A percentile compares a stretch with the other conserved stretches of the same genome.
These are phyloP conservation scores for Cotesia typhae DNA, from an alignment of 1,140 invertebrate genomes.

Conservation along the genomic window DNA sequence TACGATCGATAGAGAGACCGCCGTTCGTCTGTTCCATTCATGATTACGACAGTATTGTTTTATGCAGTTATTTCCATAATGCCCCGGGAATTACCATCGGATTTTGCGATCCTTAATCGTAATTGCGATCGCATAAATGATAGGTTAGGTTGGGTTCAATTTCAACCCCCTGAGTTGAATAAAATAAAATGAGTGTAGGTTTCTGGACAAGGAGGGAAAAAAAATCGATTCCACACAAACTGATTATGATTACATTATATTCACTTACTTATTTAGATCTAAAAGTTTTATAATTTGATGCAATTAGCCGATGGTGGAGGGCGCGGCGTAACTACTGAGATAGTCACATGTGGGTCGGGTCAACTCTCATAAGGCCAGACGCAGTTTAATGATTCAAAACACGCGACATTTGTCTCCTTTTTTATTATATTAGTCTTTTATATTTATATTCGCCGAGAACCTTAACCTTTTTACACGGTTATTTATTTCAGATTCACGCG, in stretches of 20 bases:
- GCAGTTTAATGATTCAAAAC: constrained; percentile 33
- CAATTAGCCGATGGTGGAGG: constrained; percentile 50
- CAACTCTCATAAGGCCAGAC: constrained; percentile 40
- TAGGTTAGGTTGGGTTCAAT: no score
- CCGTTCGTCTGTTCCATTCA: no score
- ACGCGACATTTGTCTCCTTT: constrained; percentile 15
- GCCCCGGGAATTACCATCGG: no score
- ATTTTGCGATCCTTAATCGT: no score
- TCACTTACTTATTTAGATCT: constrained; percentile 18
- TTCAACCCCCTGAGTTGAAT: background rate
- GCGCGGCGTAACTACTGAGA: constrained; percentile 47
- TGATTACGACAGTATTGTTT: no score
- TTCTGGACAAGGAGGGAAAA: constrained; percentile 1
- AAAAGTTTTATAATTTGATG: constrained; percentile 53
- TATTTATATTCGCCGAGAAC: no score
- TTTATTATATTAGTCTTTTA: background rate
- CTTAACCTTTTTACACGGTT: no score
- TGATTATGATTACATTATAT: background rate
- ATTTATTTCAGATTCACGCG: no score
- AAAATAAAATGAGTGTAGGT: background rate
- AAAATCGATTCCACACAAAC: constrained; percentile 1
- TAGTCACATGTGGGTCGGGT: constrained; percentile 51
- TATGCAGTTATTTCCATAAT: no score
- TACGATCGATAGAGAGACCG: no score
- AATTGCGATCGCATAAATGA: no score